Base-by-base conservation (phyloP, 2,888 invertebrate genomes). In the Phasia obesa region DNA sequence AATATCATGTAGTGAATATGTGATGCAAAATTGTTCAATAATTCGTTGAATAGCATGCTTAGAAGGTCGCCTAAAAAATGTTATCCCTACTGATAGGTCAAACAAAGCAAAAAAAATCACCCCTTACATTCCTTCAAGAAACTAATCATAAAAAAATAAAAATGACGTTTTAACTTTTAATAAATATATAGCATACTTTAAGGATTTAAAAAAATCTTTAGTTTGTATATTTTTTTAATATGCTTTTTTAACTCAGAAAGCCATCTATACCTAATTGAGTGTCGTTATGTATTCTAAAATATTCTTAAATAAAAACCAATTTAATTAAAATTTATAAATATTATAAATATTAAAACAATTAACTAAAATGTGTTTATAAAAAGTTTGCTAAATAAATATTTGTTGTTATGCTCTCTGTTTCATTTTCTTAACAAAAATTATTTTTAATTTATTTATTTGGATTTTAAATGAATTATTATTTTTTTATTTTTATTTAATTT, bases 381-480 rank as follows among this genome's bases (percentile, higher is more conserved):
- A 83, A 84, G 86, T 87, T 86, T 85, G 84, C 84, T 84, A 83
- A 86, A 86, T 79, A 84, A 86, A 69, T 42, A 84, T 89, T 87
- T 88, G 87, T 89, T 88, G 88, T 88, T 89, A 87, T 87, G 87
- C 87, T 90, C 88, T 89, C 94, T 94, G 92, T 92, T 92, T 89
- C 89, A 87, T 86, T 86, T 87, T 88, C 60, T 69, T 78, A 70
- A 64, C 60, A 77, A 84, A 80, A 69, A 15, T 21, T 25, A 21
- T 17, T 60, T 38, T 60, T 71, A 5, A 21, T 59, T 60, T n/a
- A n/a, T n/a, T 64, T n/a, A 57, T 64, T 35, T 55, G 9, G 35
- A 6, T 25, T 70, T 71, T 15, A 25, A 21, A n/a, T 62, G 2
- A 19, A 59, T 75, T 71, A 47, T 25, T 42, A 62, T 75, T 51